Evolutionary conservation across 1,140 invertebrate genomes (phyloP).

Genomic region (Phortica variegata): DNA sequence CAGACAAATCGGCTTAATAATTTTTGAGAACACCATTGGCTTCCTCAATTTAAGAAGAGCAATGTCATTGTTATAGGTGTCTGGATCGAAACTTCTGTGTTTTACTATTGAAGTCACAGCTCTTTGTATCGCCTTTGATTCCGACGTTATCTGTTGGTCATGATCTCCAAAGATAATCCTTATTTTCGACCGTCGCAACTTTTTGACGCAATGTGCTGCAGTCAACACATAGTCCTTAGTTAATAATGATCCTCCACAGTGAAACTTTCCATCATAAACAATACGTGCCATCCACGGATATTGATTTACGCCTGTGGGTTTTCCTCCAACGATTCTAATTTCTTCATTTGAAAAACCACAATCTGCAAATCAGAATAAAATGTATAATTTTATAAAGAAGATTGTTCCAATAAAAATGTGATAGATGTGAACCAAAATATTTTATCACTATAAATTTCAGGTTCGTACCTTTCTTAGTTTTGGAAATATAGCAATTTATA

Average conservation of each 20-base stretch:
- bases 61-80: constrained; percentile 85
- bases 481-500: no score
- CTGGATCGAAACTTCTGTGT: constrained; percentile 78
- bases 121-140: constrained; percentile 74
- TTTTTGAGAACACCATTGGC: constrained; percentile 75
- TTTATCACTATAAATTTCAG: neutral
- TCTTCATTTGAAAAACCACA: constrained; percentile 73
- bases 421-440: neutral
- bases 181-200: constrained; percentile 75
- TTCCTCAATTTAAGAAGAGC: constrained; percentile 76
- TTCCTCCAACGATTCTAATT: constrained; percentile 69
- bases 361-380: constrained; percentile 58
- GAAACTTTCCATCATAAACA: constrained; percentile 82
- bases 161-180: constrained; percentile 78
- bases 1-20: constrained; percentile 77
- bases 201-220: constrained; percentile 70
- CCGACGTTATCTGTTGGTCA: constrained; percentile 74
- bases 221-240: constrained; percentile 72
- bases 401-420: neutral
- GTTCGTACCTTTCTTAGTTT: neutral
- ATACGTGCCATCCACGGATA: constrained; percentile 83
- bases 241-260: constrained; percentile 84
- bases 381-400: neutral
- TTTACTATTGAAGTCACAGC: constrained; percentile 75
- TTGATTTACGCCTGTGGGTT: constrained; percentile 73